Evolutionary conservation across 2,113 vertebrate genomes (phyloP), one percentile per base, ranked within the genome.

Genomic region (Leucoraja erinaceus): DNA sequence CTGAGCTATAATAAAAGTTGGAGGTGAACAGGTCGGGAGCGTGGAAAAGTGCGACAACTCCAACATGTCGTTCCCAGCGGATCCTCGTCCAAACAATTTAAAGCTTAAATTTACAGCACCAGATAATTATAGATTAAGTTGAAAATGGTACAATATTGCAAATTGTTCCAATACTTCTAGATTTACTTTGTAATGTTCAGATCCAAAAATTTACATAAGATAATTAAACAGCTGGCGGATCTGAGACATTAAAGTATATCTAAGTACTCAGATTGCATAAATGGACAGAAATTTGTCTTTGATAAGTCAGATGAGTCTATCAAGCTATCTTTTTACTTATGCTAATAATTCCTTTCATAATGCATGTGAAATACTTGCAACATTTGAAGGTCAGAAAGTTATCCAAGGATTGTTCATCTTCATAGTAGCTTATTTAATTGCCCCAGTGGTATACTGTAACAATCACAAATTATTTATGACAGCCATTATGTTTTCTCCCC

Each of bases 301-400:
- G 81, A 84, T 28, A 61, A 61, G 25, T 61, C 56, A 28, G 56
- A 59, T 61, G 25, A 84, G 56, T 25, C 56, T 83, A 83, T 59
- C 47, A 59, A 83, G 47, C 47, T 28, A 83, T 10, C 47, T 83
- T 72, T 84, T 84, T 84, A 84, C 25, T 10, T 59, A 84, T 61
- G 54, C 54, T 61, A 84, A 84, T 84, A 84, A 4, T 61, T 84
- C 10, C 56, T 84, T 84, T 84, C 25, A 84, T 61, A 84, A n/a
- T 84, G 25, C 25, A n/a, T 61, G 10, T 61, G 14, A 84, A 84
- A 61, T 84, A 84, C 81, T 61, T 61, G 25, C 56, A 59, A 84
- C 56, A 61, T 84, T 84, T 84, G 54, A 61, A 84, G 25, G 56
- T 84, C 81, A n/a, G 81, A 59, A 47, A 84, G 47, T 84, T 84